phyloP scores from a whole-genome alignment of 23 tunicate genomes.

The Diplosoma virens region DNA sequence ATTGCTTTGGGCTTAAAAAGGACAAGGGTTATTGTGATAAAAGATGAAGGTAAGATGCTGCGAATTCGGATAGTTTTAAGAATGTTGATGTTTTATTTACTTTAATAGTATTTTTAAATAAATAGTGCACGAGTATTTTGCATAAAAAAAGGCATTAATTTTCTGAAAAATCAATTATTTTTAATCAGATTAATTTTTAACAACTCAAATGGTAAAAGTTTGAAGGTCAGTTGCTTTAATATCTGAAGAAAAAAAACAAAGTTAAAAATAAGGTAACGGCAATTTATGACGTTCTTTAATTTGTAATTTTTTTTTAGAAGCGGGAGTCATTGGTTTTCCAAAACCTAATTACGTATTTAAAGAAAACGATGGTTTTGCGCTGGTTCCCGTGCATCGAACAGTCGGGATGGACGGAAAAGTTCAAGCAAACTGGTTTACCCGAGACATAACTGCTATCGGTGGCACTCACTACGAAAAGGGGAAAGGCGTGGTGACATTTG shows the following conservation, averaged over 20 bases:
- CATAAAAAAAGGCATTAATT: too few species aligned
- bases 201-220: too few species aligned
- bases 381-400: conserved; percentile 93
- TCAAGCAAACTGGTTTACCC: conserved; percentile 74
- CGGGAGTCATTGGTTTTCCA: conserved; percentile 95
- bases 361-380: conserved; percentile 88
- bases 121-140: too few species aligned
- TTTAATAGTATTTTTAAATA: too few species aligned
- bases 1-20: conserved; percentile 89
- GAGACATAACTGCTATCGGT: conserved; percentile 90
- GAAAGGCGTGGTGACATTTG: conserved; percentile 65
- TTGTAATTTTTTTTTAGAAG: conserved; percentile 63
- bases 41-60: conserved; percentile 96
- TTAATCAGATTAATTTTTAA: too few species aligned
- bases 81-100: too few species aligned
- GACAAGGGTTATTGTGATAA: conserved; percentile 92
- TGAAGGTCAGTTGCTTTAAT: too few species aligned
- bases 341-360: conserved; percentile 99
- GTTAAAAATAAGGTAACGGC: too few species aligned
- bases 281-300: too few species aligned
- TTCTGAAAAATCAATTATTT: too few species aligned
- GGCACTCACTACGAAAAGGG: conserved; percentile 84
- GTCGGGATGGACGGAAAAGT: conserved; percentile 97
- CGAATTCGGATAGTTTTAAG: too few species aligned
- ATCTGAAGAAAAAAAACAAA: too few species aligned